phyloP scores from a whole-genome alignment of 2,888 invertebrate species.

The Onthophagus sagittarius region DNA sequence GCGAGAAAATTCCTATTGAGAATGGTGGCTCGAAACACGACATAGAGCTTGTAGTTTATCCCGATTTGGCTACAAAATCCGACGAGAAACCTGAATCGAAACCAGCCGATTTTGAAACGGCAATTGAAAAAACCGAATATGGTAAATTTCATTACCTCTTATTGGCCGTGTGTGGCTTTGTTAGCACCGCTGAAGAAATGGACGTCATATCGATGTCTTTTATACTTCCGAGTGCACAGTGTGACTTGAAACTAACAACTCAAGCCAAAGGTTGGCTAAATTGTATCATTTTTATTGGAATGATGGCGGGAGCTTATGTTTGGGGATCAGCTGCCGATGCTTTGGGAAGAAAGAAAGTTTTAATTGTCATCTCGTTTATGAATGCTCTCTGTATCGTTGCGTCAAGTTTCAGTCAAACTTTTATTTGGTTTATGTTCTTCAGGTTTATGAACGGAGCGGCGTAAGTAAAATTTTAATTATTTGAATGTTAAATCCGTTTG shows the following conservation, averaged over 20 bases:
- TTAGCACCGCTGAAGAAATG: slow-evolving; percentile 93
- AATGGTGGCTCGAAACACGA: slow-evolving; percentile 57
- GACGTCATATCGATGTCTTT: slow-evolving; percentile 95
- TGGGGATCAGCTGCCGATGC: slow-evolving; percentile 92
- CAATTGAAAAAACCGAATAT: slow-evolving; percentile 83
- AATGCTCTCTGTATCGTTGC: slow-evolving; percentile 87
- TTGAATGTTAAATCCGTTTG: not conserved
- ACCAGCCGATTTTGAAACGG: slow-evolving; percentile 78
- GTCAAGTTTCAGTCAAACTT: slow-evolving; percentile 86
- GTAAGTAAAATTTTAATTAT: slow-evolving; percentile 59
- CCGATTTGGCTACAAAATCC: slow-evolving; percentile 18
- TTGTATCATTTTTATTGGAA: slow-evolving; percentile 63
- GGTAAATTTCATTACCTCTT: slow-evolving; percentile 87
- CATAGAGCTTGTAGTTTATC: slow-evolving; percentile 37
- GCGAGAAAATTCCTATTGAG: slow-evolving; percentile 47
- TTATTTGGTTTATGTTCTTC: slow-evolving; percentile 83
- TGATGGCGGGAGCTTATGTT: slow-evolving; percentile 92
- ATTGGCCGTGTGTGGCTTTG: slow-evolving; percentile 88
- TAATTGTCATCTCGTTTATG: slow-evolving; percentile 85
- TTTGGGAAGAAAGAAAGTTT: slow-evolving; percentile 79
- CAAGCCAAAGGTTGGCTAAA: slow-evolving; percentile 78
- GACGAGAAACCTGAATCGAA: slow-evolving; percentile 55
- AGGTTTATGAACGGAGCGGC: slow-evolving; percentile 91
- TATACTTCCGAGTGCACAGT: slow-evolving; percentile 88
- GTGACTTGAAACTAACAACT: slow-evolving; percentile 83